Conservation (phyloP, 2,888 invertebrate genomes). For the Sphaeridia pumilis region DNA sequence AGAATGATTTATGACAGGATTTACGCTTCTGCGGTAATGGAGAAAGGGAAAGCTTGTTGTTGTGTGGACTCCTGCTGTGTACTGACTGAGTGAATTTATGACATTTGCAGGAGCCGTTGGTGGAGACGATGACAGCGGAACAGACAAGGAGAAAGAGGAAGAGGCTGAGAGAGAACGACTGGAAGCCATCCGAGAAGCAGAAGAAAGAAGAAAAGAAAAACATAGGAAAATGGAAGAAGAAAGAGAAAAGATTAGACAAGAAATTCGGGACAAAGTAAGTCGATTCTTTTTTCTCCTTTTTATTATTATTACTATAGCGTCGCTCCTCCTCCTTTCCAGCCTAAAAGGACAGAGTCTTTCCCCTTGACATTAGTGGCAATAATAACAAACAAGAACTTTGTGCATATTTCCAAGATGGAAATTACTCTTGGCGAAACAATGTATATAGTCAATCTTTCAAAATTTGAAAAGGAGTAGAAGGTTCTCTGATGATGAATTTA, state of each 20-base stretch:
- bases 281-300: constrained; percentile 3
- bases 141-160: constrained; percentile 96
- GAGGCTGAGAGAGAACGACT: constrained; percentile 95
- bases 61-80: neutral
- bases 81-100: neutral
- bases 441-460: too few species aligned
- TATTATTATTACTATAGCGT: too few species aligned
- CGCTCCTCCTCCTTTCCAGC: too few species aligned
- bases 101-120: constrained; percentile 55
- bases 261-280: constrained; percentile 93
- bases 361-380: neutral
- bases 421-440: neutral
- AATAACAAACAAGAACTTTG: neutral
- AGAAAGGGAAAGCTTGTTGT: neutral
- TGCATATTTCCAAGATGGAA: neutral
- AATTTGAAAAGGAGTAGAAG: too few species aligned
- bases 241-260: constrained; percentile 97
- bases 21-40: neutral
- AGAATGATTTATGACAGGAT: neutral
- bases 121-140: constrained; percentile 63
- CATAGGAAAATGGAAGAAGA: constrained; percentile 99
- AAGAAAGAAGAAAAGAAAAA: constrained; percentile 97
- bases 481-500: too few species aligned
- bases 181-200: constrained; percentile 95
- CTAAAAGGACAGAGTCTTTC: too few species aligned